phyloP scores from a whole-genome alignment of 1,140 invertebrate genomes.

The Lepidurus arcticus region DNA sequence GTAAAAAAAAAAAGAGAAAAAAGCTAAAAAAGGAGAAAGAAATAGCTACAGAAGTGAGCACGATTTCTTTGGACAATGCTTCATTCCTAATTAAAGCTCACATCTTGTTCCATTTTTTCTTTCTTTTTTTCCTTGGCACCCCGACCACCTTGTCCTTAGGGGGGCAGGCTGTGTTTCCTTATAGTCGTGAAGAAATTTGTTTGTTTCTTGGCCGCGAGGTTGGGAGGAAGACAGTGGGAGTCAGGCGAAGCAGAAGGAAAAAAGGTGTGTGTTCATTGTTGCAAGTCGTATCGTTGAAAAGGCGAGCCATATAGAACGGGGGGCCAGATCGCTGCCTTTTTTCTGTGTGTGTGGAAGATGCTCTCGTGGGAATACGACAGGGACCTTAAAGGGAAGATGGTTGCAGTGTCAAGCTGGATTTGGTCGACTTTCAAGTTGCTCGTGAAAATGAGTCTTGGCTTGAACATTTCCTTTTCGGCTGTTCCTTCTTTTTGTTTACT shows the following conservation, averaged over 20 bases:
- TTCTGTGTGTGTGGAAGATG: not conserved
- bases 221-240: not conserved
- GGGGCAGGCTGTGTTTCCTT: too few species aligned
- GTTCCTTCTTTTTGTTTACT: not conserved
- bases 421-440: conserved; percentile 14
- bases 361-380: not conserved
- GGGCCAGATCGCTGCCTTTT: not conserved
- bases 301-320: not conserved
- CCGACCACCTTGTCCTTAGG: too few species aligned
- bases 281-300: not conserved
- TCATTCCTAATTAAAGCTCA: conserved; percentile 12
- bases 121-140: too few species aligned
- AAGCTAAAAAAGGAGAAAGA: not conserved
- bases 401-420: conserved; percentile 13
- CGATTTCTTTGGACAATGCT: not conserved
- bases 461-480: not conserved
- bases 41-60: not conserved
- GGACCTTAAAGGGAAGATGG: not conserved
- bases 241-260: too few species aligned
- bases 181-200: not conserved
- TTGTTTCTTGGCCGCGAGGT: not conserved
- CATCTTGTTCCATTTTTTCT: not conserved
- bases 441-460: not conserved
- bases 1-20: not conserved
- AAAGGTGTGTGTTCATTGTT: not conserved